These are phyloP conservation scores for Plecturocebus donacophilus DNA, from an alignment of 2,113 vertebrate species.

Conservation along the genomic window DNA sequence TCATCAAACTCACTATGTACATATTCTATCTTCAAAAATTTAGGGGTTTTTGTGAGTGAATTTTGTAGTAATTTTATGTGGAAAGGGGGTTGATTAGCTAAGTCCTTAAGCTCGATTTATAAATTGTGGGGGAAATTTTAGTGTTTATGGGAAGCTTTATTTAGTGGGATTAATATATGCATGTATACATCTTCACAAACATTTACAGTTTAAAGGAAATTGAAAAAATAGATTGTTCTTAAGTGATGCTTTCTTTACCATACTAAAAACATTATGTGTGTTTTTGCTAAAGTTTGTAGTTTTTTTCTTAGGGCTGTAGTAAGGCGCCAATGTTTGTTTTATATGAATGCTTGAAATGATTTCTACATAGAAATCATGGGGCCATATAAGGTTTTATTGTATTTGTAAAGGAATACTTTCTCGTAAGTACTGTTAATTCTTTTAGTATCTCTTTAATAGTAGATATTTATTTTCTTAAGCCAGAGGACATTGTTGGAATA, in stretches of 20 bases:
- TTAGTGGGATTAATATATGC: background rate
- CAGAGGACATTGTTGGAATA: background rate
- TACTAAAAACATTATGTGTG: background rate
- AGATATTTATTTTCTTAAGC: background rate
- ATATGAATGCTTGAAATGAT: background rate
- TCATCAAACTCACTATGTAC: background rate
- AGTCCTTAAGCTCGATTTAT: background rate
- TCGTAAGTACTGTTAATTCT: background rate
- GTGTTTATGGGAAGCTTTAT: background rate
- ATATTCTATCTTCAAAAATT: background rate
- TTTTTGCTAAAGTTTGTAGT: background rate
- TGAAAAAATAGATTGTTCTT: background rate
- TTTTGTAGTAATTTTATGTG: slow-evolving; percentile 1
- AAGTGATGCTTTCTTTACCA: background rate
- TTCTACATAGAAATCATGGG: slow-evolving; percentile 13
- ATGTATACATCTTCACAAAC: background rate
- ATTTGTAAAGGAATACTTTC: background rate
- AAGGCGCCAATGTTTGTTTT: background rate
- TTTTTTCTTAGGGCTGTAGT: background rate
- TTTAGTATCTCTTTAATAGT: background rate
- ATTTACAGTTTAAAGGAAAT: background rate
- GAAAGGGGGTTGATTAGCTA: background rate
- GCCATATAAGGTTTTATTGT: background rate
- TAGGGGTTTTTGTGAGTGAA: background rate
- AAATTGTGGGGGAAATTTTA: background rate